Evolutionary conservation across 2,888 invertebrate species (phyloP).

Genomic region (Osedax frankpressi): DNA sequence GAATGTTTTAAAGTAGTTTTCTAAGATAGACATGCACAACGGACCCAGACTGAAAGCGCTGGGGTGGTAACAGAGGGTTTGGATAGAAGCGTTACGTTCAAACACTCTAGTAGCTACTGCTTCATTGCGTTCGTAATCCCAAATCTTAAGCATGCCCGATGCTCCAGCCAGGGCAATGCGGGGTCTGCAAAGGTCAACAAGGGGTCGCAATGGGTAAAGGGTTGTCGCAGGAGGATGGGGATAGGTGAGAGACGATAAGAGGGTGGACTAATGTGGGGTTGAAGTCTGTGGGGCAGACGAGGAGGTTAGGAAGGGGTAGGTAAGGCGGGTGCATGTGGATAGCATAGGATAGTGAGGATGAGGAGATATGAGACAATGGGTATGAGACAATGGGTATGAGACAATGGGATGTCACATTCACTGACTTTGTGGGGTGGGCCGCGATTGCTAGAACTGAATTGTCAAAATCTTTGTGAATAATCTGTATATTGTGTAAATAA

Average conservation of each 20-base stretch:
- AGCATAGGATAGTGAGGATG: no score
- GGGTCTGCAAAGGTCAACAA: constrained; percentile 36
- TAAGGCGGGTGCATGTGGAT: no score
- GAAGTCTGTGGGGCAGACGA: no score
- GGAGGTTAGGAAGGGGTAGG: no score
- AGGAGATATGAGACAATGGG: no score
- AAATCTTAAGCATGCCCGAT: constrained; percentile 43
- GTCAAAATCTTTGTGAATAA: constrained; percentile 44
- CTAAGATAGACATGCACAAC: no score
- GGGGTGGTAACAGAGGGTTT: constrained; percentile 39
- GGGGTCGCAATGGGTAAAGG: no score
- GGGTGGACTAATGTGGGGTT: no score
- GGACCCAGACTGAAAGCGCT: constrained; percentile 19
- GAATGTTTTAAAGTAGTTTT: no score
- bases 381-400: no score
- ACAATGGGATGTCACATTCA: constrained; percentile 35
- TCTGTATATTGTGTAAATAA: constrained; percentile 25
- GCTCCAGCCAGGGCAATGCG: constrained; percentile 42
- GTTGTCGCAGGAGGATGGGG: no score
- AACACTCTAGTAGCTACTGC: constrained; percentile 29
- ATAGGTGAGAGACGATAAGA: no score
- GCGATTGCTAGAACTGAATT: constrained; percentile 39
- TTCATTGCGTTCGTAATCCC: constrained; percentile 41
- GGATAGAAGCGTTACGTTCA: constrained; percentile 36
- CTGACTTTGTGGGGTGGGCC: constrained; percentile 20